Conservation (phyloP, 2,888 invertebrate genomes). For the Zygothrica quintamaculata region DNA sequence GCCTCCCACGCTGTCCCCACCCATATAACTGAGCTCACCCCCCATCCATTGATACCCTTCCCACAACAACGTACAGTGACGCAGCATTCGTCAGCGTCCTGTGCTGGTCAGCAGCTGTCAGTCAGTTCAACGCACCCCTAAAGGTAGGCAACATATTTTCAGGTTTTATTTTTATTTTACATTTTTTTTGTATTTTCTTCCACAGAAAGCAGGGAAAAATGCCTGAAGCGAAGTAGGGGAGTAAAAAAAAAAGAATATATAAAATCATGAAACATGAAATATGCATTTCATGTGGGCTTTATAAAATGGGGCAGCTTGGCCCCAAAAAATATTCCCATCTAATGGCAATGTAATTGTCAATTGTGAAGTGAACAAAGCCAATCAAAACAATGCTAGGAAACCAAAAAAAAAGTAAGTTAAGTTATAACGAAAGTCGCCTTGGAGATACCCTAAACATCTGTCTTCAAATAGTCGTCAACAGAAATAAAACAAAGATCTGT, state of each 20-base stretch:
- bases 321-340: conserved; percentile 43
- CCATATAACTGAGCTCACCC: neutral
- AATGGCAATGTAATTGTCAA: conserved; percentile 75
- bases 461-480: too few relatives aligned
- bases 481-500: too few relatives aligned
- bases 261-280: conserved; percentile 59
- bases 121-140: conserved; percentile 39
- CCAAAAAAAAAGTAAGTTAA: neutral
- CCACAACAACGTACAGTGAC: conserved; percentile 3
- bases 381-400: neutral
- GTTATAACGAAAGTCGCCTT: neutral
- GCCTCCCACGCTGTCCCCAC: neutral
- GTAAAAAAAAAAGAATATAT: conserved; percentile 8
- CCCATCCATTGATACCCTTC: neutral
- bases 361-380: conserved; percentile 53
- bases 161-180: conserved; percentile 24
- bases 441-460: neutral
- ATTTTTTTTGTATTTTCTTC: neutral
- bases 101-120: conserved; percentile 60
- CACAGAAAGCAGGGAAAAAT: neutral
- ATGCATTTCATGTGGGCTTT: conserved; percentile 53
- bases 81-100: conserved; percentile 37
- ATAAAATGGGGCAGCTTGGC: conserved; percentile 31
- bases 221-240: conserved; percentile 10
- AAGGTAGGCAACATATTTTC: conserved; percentile 38